Base-by-base conservation (phyloP, 2,888 invertebrate species). In the Drosophila atroscutellata region DNA sequence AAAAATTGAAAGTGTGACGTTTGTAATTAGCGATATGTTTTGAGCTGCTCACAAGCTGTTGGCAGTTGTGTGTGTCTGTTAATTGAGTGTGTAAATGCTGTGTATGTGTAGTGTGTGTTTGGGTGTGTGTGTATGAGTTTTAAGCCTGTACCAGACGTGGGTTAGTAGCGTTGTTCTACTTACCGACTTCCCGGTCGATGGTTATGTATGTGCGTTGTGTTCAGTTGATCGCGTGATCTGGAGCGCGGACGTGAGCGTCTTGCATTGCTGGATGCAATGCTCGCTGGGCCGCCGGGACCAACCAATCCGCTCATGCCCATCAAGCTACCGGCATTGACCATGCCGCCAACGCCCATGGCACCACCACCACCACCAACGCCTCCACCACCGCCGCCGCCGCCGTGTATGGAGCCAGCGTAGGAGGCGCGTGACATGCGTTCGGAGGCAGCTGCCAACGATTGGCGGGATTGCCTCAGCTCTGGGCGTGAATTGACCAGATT, bases 401-500 rank as follows among this genome's bases (percentile, higher is more conserved):
- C 94, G 60, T 96, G 96, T 34, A 95, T 94, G 58, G 94, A 95
- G 52, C 95, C 95, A 76, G 96, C 95, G 88, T 96, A 95, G 61
- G 96, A 96, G 84, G 96, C 94, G 74, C 96, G 95, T 4, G 97
- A 96, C 93, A 97, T 95, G 68, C 97, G 95, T 90, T 97, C 97
- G 26, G 97, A 96, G 71, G 96, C 95, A 81, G 96, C 96, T 45
- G 97, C 96, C 90, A 97, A 93, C 5, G 97, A 97, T 92, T 97
- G 97, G 57, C 97, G 95, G 32, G 97, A 97, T 92, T 97, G 97
- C 61, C 97, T 95, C 70, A 97, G 94, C 94, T 98, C 97, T 95
- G 95, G 95, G 90, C 96, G 94, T 26, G 96, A 95, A 91, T 96
- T 96, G 86, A 96, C 95, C 89, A 97, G 95, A 93, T 97, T 97